Evolutionary conservation across 2,888 invertebrate genomes (phyloP), one percentile per base, ranked within the genome.

Genomic region (Macaria liturata): DNA sequence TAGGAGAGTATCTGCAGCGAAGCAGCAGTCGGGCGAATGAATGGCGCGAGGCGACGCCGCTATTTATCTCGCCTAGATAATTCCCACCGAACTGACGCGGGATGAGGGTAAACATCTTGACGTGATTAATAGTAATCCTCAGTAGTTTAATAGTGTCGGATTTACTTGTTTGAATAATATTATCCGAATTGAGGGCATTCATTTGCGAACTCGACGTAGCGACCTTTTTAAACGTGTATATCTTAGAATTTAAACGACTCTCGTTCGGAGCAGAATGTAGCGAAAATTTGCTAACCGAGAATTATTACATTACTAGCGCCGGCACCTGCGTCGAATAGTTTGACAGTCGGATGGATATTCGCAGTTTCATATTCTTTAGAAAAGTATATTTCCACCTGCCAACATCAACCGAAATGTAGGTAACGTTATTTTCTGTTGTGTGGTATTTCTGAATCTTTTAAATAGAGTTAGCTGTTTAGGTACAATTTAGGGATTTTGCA

Each of bases 31-130:
- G 66, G 72, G 70, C 74, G 51, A 37, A 71, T 75, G 81, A 80
- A 78, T 74, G 69, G 76, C 72, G 71, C 72, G 70, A 71, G 75
- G 74, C 80, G 80, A 78, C 77, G 76, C 80, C 78, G 69, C 81
- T 85, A 86, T 86, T 84, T 86, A 86, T 86, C 86, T 86, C 81
- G 78, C 81, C 83, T 76, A 84, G 86, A 87, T 87, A 87, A 87
- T 84, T 87, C 84, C 78, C 78, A 70, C 78, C 72, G 74, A 83
- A 84, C 82, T 86, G 84, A 86, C 87, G 79, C 74, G 74, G 83
- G 87, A 88, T 88, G 83, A 88, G 88, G 87, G 88, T 88, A 88
- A 88, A 86, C 88, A 88, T 85, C 87, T 86, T 87, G 86, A 82
- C 85, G 86, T 88, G 87, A 88, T 87, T 88, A 87, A 88, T 88